Evolutionary conservation across 2,888 invertebrate species (phyloP).

Genomic region (Silvanus unidentatus): DNA sequence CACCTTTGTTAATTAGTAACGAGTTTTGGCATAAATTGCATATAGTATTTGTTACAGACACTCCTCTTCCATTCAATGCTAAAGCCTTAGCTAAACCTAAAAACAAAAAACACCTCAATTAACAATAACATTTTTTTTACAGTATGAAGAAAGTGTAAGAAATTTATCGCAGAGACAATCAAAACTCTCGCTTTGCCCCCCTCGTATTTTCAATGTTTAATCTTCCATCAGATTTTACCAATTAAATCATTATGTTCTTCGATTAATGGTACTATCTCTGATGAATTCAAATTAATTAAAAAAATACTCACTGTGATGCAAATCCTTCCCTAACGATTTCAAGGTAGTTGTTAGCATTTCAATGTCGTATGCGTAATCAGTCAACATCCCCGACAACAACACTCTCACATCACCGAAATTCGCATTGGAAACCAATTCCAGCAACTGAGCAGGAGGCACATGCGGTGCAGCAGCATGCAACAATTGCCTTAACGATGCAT

Average conservation of each 20-base stretch:
- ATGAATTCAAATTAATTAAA: slow-evolving; percentile 4
- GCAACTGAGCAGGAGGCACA: slow-evolving; percentile 52
- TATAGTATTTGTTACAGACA: slow-evolving; percentile 34
- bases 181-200: not conserved
- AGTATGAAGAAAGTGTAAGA: not conserved
- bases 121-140: not conserved
- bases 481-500: slow-evolving; percentile 46
- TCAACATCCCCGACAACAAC: slow-evolving; percentile 61
- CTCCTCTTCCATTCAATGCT: slow-evolving; percentile 34
- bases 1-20: slow-evolving; percentile 26
- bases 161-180: not conserved
- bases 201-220: not conserved
- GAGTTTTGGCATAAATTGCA: slow-evolving; percentile 41
- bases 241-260: not conserved
- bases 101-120: too few species aligned
- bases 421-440: slow-evolving; percentile 54
- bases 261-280: not conserved
- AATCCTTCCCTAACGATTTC: slow-evolving; percentile 61
- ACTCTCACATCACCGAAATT: slow-evolving; percentile 59
- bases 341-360: slow-evolving; percentile 63
- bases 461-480: slow-evolving; percentile 53
- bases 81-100: slow-evolving; percentile 41
- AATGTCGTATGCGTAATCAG: slow-evolving; percentile 71
- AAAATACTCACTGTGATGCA: slow-evolving; percentile 50
- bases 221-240: not conserved